phyloP scores from a whole-genome alignment of 2,888 invertebrate species.

The Sabellastarte sp. region DNA sequence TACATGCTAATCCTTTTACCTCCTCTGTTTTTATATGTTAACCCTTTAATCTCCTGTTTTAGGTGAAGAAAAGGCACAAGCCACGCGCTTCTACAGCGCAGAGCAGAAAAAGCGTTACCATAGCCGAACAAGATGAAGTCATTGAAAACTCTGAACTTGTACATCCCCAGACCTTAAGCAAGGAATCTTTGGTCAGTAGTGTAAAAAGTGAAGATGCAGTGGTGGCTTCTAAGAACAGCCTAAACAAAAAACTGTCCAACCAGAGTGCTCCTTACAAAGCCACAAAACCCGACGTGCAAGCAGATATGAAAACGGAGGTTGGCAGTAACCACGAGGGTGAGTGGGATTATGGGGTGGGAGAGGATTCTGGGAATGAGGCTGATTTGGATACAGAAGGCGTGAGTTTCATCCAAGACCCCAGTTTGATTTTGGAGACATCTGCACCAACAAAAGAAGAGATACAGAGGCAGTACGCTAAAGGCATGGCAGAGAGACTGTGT shows the following conservation, averaged over 20 bases:
- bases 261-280: no score
- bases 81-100: background rate
- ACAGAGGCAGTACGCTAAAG: constrained; percentile 42
- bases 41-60: no score
- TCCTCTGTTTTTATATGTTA: no score
- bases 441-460: constrained; percentile 32
- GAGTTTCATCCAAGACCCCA: constrained; percentile 12
- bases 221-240: background rate
- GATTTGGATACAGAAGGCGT: constrained; percentile 40
- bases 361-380: constrained; percentile 33
- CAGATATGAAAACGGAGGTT: constrained; percentile 1
- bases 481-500: constrained; percentile 49
- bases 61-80: background rate
- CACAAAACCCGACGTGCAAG: background rate
- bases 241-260: no score
- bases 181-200: no score
- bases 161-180: background rate
- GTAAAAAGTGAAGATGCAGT: no score
- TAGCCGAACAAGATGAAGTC: background rate
- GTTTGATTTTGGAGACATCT: constrained; percentile 24
- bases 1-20: no score
- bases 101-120: background rate
- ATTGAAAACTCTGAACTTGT: background rate
- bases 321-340: no score
- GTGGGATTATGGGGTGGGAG: no score